Evolutionary conservation across 1,140 invertebrate species (phyloP), one percentile per base, ranked within the genome.

Genomic region (Batillaria attramentaria): DNA sequence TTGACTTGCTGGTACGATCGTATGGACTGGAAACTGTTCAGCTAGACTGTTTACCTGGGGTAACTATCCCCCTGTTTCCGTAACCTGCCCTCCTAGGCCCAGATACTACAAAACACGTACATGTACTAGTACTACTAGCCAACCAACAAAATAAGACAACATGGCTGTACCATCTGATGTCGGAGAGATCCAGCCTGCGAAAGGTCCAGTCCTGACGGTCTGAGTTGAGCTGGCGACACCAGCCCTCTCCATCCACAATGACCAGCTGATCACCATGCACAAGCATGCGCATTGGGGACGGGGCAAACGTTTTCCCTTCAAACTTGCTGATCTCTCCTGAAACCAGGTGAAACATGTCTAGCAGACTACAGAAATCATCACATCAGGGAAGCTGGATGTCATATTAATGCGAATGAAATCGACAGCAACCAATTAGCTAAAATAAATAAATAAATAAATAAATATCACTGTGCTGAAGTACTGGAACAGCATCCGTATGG

Each of bases 241-340:
- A 0, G 66, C 66, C 43, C 18, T 69, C 37, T 3, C 66, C 66
- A n/a, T 69, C 66, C 66, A 69, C 66, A 13, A 35, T 41, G 66
- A 5, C 37, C 18, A 69, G 8, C 13, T 42, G 39, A 42, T 41
- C 37, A n/a, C 43, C 66, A 41, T 41, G 66, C 66, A 69, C 66
- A 37, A 69, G 16, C 16, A 69, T 10, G 31, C 66, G 66, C 37
- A 69, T 33, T 1, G 66, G 66, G 16, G 66, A 69, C 16, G 66
- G 37, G 18, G 66, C 66, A 24, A 24, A 69, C 18, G 66, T 69
- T 16, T 16, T 69, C 16, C 66, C 66, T 18, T 16, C 39, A 42
- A 69, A 69, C 37, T 69, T 69, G 18, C 8, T 69, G 16, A 69
- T 41, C 10, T 69, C 66, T 69, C 66, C 66, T 41, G 35, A 2